phyloP scores from a whole-genome alignment of 1,140 invertebrate genomes.

The Camponotus vicinus region DNA sequence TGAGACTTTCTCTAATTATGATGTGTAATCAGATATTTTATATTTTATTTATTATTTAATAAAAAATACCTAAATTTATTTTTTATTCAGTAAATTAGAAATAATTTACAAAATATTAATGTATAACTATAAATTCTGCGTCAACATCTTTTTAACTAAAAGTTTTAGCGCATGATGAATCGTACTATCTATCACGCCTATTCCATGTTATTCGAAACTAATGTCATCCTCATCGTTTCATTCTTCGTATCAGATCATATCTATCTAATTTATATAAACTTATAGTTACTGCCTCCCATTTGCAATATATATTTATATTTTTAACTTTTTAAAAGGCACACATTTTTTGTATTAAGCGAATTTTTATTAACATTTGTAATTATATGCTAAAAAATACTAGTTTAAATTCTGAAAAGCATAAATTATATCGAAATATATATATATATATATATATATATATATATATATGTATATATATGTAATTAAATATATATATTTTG shows the following conservation, averaged over 20 bases:
- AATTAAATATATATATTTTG: no score
- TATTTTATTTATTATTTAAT: neutral
- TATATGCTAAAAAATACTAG: no score
- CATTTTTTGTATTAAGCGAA: no score
- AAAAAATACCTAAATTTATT: no score
- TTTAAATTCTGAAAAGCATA: no score
- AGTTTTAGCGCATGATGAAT: neutral
- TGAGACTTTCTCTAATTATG: neutral
- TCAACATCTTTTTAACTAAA: neutral
- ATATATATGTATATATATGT: no score
- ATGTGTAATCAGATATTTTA: neutral
- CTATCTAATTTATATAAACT: neutral
- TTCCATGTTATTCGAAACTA: constrained; percentile 20
- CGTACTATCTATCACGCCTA: constrained; percentile 31
- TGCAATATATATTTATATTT: constrained; percentile 18
- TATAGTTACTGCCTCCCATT: no score
- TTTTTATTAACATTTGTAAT: no score
- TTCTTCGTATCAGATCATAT: neutral
- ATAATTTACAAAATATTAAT: neutral
- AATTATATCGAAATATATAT: no score
- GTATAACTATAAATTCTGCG: neutral
- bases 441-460: no score
- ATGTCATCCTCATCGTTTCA: neutral
- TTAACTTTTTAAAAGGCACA: neutral
- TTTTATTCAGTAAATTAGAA: neutral